These are phyloP conservation scores for Mycalesis mineus DNA, from an alignment of 2,888 invertebrate genomes.

Conservation along the genomic window DNA sequence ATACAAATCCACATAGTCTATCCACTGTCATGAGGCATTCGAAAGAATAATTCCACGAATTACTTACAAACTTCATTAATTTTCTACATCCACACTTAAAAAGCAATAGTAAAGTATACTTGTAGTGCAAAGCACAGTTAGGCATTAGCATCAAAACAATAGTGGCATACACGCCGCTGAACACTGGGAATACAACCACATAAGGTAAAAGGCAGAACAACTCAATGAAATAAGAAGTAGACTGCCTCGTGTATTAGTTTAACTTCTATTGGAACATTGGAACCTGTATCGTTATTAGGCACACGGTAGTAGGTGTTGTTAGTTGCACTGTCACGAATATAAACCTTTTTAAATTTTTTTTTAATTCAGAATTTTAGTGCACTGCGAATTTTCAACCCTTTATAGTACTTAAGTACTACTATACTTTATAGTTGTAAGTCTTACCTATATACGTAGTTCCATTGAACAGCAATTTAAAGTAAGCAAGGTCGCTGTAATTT, in stretches of 20 bases:
- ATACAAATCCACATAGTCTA: too few species aligned
- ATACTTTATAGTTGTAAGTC: too few species aligned
- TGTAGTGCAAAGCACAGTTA: conserved; percentile 33
- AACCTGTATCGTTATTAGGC: not conserved
- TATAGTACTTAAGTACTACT: too few species aligned
- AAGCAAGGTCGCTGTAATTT: too few species aligned
- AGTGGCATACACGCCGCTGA: conserved; percentile 21
- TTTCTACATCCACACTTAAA: conserved; percentile 11
- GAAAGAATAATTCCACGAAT: too few species aligned
- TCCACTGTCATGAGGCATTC: too few species aligned
- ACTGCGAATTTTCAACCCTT: too few species aligned
- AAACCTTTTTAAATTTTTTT: not conserved
- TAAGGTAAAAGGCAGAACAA: conserved; percentile 21
- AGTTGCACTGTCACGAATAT: not conserved
- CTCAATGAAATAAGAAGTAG: conserved; percentile 20
- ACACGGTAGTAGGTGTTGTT: not conserved
- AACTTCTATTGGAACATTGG: not conserved
- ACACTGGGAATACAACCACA: conserved; percentile 24
- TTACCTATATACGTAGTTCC: too few species aligned
- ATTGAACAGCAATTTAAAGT: too few species aligned
- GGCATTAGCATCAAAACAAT: conserved; percentile 36
- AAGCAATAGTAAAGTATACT: conserved; percentile 27
- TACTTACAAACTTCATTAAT: not conserved
- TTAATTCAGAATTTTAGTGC: not conserved
- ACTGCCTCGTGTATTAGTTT: not conserved